Percentiles rank a stretch among this genome's conserved stretches.
Evolutionary conservation across 2,113 vertebrate species (phyloP).

Genomic region (Puma concolor): DNA sequence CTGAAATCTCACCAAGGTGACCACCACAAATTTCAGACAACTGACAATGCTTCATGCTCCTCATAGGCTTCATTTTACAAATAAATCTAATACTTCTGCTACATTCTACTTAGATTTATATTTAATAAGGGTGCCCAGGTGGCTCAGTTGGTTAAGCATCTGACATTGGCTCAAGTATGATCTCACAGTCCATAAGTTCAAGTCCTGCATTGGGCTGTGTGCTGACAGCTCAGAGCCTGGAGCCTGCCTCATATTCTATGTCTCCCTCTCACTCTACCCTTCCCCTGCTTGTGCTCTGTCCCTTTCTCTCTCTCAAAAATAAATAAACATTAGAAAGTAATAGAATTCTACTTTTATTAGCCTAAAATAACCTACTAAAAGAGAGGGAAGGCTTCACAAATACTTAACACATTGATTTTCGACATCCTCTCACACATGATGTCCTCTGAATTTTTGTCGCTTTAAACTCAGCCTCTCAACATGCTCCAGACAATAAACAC

Average conservation of each 20-base stretch:
- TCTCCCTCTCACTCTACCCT: no score
- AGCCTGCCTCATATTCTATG: no score
- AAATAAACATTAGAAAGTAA: neutral
- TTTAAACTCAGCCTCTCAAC: neutral
- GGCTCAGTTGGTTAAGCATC: no score
- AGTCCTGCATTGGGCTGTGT: no score
- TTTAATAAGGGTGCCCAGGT: neutral
- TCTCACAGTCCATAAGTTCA: no score
- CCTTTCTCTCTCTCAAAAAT: no score
- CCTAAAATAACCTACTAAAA: neutral
- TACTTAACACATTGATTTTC: neutral
- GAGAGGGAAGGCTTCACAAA: neutral
- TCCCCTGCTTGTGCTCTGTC: no score
- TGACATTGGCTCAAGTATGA: no score
- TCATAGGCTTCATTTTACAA: neutral
- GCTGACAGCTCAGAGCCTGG: no score
- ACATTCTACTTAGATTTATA: constrained; percentile 6
- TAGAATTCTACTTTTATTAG: neutral
- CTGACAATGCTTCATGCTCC: neutral
- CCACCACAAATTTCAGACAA: neutral
- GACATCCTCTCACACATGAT: neutral
- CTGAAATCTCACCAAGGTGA: neutral
- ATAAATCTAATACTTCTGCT: neutral
- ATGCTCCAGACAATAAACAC: neutral
- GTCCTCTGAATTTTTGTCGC: neutral